phyloP scores from a whole-genome alignment of 2,888 invertebrate genomes.

The Temnothorax ravouxi region DNA sequence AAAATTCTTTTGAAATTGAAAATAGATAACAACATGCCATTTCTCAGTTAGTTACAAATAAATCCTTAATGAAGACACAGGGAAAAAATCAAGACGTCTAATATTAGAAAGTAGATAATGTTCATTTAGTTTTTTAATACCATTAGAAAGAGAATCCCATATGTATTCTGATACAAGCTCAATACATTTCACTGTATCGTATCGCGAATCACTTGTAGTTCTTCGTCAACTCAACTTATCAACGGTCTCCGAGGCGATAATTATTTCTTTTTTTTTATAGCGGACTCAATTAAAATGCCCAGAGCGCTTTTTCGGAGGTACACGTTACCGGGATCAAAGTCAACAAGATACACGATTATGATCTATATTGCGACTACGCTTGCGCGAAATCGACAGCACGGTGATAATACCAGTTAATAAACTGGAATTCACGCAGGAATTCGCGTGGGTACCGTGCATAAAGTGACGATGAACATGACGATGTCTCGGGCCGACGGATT shows the following conservation, averaged over 20 bases:
- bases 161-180: not conserved
- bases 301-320: conserved; percentile 32
- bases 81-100: not conserved
- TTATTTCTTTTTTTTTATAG: not conserved
- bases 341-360: conserved; percentile 9
- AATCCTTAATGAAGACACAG: too few relatives aligned
- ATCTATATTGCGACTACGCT: conserved; percentile 13
- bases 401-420: conserved; percentile 38
- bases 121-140: not conserved
- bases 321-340: conserved; percentile 47
- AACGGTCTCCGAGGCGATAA: not conserved
- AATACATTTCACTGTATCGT: not conserved
- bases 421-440: conserved; percentile 67
- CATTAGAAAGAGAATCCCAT: not conserved
- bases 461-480: conserved; percentile 64
- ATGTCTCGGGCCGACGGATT: conserved; percentile 47
- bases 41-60: not conserved
- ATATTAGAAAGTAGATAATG: not conserved
- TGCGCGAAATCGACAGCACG: conserved; percentile 15
- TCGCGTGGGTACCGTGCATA: conserved; percentile 70
- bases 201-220: not conserved
- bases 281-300: conserved; percentile 50
- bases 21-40: not conserved
- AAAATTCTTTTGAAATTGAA: not conserved
- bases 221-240: not conserved